Conservation (phyloP, 2,797 vertebrate species). For the Bradypodion ventrale region DNA sequence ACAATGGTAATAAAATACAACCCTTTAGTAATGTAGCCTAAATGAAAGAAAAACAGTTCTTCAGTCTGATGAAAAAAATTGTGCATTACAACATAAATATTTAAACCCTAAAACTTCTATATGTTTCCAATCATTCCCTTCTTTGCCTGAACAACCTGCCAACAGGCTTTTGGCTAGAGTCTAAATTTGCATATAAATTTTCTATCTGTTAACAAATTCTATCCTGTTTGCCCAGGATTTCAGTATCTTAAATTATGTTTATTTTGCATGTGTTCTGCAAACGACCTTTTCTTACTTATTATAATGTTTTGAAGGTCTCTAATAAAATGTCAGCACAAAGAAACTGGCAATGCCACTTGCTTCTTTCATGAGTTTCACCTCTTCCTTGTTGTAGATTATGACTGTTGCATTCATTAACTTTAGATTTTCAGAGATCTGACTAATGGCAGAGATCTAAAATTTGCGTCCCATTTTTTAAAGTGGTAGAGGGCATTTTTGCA, state of each 20-base stretch:
- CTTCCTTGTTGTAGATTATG: slow-evolving; percentile 54
- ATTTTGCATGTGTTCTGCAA: neutral
- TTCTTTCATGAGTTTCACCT: slow-evolving; percentile 40
- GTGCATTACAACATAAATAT: neutral
- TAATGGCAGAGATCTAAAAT: slow-evolving; percentile 55
- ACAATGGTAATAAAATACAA: too few species aligned
- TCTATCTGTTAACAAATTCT: slow-evolving; percentile 32
- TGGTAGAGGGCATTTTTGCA: neutral
- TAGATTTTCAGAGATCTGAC: slow-evolving; percentile 59
- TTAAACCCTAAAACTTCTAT: neutral
- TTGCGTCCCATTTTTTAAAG: neutral
- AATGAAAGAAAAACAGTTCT: neutral
- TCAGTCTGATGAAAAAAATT: neutral
- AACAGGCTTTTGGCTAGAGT: slow-evolving; percentile 21
- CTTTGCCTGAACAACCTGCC: slow-evolving; percentile 38
- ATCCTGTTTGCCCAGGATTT: slow-evolving; percentile 48
- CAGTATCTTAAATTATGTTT: neutral
- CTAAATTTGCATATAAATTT: slow-evolving; percentile 53
- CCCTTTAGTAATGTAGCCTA: too few species aligned
- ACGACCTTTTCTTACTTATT: slow-evolving; percentile 32
- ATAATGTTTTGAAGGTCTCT: slow-evolving; percentile 36
- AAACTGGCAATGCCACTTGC: slow-evolving; percentile 23
- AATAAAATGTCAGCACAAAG: slow-evolving; percentile 14
- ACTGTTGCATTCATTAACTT: slow-evolving; percentile 51
- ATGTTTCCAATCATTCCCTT: slow-evolving; percentile 18